Evolutionary conservation across 2,797 vertebrate genomes (phyloP).

Genomic region (Erethizon dorsatum): DNA sequence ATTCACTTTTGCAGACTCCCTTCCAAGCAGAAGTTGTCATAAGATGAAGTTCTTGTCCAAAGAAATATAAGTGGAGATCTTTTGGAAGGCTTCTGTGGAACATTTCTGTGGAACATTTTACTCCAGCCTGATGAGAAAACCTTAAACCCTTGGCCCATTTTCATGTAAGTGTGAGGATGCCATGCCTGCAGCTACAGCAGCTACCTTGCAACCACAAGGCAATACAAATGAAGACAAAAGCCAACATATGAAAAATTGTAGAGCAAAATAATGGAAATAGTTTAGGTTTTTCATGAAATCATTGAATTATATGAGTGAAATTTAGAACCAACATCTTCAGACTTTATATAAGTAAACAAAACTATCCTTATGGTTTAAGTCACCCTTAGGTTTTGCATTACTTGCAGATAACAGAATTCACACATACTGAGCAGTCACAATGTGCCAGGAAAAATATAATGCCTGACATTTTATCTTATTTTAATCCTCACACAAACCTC

Average conservation of each 20-base stretch:
- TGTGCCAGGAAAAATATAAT: neutral
- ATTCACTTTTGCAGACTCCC: slow-evolving; percentile 6
- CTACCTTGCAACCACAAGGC: slow-evolving; percentile 4
- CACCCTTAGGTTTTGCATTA: neutral
- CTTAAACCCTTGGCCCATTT: neutral
- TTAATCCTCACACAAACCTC: neutral
- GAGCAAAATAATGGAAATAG: neutral
- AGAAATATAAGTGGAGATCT: slow-evolving; percentile 56
- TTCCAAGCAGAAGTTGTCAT: slow-evolving; percentile 27
- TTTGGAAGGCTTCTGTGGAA: slow-evolving; percentile 56
- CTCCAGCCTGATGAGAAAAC: slow-evolving; percentile 47
- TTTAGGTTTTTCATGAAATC: neutral
- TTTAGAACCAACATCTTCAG: neutral
- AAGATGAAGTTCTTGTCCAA: slow-evolving; percentile 44
- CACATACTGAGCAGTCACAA: neutral
- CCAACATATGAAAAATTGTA: neutral
- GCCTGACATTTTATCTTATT: neutral
- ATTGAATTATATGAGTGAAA: neutral
- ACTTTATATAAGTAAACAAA: slow-evolving; percentile 58
- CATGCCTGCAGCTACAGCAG: neutral
- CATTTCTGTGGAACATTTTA: slow-evolving; percentile 6
- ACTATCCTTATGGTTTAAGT: neutral
- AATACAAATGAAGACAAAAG: slow-evolving; percentile 59
- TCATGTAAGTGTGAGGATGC: neutral
- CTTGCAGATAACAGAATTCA: neutral